Base-by-base conservation (phyloP, 2,888 invertebrate species). In the Cylloceria caligata region DNA sequence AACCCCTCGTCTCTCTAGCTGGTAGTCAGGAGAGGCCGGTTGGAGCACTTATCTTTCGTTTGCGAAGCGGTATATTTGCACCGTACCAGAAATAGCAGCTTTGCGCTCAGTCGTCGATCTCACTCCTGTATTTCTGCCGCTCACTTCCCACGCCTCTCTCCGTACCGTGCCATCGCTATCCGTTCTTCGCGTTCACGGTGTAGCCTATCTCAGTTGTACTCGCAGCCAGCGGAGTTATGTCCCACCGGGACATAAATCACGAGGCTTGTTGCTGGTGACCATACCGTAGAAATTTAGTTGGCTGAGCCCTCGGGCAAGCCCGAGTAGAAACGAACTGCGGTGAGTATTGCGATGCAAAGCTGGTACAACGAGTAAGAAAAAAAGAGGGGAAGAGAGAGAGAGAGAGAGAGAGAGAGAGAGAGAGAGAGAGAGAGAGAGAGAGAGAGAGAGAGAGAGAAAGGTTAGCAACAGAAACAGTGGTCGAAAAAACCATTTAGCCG, bases 401-500 rank as follows among this genome's bases (percentile, higher is more conserved):
- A 19, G 39, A 49, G n/a, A n/a, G n/a, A n/a, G n/a, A n/a, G n/a
- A 42, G 27, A 72, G 21, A 21, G 16, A 16, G 13, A 65, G 73
- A 65, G 30, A 30, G 30, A 3, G 30, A 30, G 5, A 30, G 52
- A 42, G 27, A 72, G 21, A 21, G 16, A 16, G 13, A 65, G 73
- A 42, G 27, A 72, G 21, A 21, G 16, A 16, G 13, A 65, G 73
- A 65, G 30, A 30, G 30, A 3, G 30, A 30, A 30, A 30, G 52
- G 30, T n/a, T 27, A 24, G 16, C 24, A 55, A 68, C 9, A 24
- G 30, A 68, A 47, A 42, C 55, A 57, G 52, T 39, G 45, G 69
- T 39, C n/a, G 30, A 73, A 73, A 42, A 84, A 88, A 86, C 78
- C 83, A 81, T 86, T 78, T 75, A 83, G 67, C 79, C 81, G 81